Conservation (phyloP, 2,797 vertebrate species). For the Hippocampus kuda region DNA sequence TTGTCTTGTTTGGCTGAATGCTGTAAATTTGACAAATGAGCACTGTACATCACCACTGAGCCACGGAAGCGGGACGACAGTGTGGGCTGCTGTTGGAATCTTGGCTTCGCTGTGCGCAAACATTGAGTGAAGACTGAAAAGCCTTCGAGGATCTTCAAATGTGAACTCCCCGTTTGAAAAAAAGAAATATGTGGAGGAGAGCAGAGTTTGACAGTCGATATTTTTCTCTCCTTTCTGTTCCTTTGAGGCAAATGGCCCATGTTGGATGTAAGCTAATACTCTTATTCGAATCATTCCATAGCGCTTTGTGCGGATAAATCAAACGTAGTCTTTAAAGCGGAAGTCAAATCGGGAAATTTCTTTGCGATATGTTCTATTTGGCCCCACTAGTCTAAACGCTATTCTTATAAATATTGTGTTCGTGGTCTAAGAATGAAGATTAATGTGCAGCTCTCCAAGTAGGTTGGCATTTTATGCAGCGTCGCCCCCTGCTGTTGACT, state of each 20-base stretch:
- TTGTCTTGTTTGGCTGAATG: conserved; percentile 37
- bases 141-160: conserved; percentile 41
- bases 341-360: too few species aligned
- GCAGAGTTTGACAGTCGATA: conserved; percentile 1
- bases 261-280: not conserved
- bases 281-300: not conserved
- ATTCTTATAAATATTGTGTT: too few species aligned
- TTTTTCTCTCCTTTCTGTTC: conserved; percentile 4
- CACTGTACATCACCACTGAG: not conserved
- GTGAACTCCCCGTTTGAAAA: conserved; percentile 5
- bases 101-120: conserved; percentile 39
- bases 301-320: not conserved
- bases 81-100: conserved; percentile 15
- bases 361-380: too few species aligned
- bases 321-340: not conserved
- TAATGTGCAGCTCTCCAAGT: too few species aligned
- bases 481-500: too few species aligned
- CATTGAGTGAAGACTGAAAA: conserved; percentile 25
- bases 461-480: too few species aligned
- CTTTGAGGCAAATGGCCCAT: not conserved
- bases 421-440: too few species aligned
- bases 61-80: not conserved
- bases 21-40: conserved; percentile 44
- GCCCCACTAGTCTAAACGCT: too few species aligned
- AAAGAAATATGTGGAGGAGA: conserved; percentile 3